These are phyloP conservation scores for Heliconius congener DNA, from an alignment of 1,140 invertebrate species.

Conservation along the genomic window DNA sequence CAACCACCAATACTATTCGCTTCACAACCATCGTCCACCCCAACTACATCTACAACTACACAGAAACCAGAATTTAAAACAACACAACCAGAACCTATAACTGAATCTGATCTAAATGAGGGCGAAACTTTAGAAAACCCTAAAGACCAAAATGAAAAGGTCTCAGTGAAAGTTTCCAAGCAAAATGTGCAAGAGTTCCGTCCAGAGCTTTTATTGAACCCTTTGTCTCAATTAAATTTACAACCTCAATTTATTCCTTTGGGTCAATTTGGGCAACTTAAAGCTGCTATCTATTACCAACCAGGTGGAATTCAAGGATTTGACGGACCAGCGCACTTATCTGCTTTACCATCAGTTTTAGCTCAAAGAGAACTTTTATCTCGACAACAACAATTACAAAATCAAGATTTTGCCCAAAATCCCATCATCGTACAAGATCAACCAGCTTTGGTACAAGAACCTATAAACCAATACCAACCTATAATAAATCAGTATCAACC, in stretches of 20 bases:
- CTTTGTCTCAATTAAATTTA: conserved; percentile 61
- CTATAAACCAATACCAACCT: conserved; percentile 45
- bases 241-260: conserved; percentile 61
- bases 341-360: conserved; percentile 66
- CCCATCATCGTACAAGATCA: conserved; percentile 54
- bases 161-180: conserved; percentile 67
- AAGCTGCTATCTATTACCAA: conserved; percentile 56
- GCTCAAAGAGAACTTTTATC: conserved; percentile 59
- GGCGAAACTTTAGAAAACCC: conserved; percentile 56
- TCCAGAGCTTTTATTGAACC: conserved; percentile 63
- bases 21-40: conserved; percentile 53
- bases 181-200: conserved; percentile 72
- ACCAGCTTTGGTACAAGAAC: conserved; percentile 40
- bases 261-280: conserved; percentile 59
- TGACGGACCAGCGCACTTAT: conserved; percentile 64
- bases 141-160: conserved; percentile 50
- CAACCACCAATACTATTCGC: conserved; percentile 61
- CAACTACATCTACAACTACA: conserved; percentile 50
- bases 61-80: conserved; percentile 48
- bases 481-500: conserved; percentile 41
- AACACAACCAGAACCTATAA: conserved; percentile 47
- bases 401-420: conserved; percentile 50
- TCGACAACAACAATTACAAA: conserved; percentile 45
- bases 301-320: conserved; percentile 51
- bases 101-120: conserved; percentile 59